Evolutionary conservation across 30 jellyfish, hydroid and myxozoan genomes (phyloP), one percentile per base, ranked within the genome.

Genomic region (Aurelia coerulea): DNA sequence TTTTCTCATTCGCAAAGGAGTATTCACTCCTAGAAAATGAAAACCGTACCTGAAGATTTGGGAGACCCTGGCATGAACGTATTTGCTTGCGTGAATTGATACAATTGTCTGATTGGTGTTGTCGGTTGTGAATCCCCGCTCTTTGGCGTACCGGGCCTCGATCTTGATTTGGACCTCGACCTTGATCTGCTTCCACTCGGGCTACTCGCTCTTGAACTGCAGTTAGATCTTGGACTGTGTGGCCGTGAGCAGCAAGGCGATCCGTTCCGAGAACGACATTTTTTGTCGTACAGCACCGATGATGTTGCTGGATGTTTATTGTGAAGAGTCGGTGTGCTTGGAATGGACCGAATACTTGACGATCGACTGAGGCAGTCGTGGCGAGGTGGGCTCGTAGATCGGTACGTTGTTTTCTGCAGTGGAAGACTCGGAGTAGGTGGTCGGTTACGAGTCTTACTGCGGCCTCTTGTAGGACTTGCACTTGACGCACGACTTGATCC

Each of bases 401-500:
- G 58, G 60, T 80, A 75, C 16, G 96, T 75, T 16, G 86, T 78
- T 52, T 79, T 79, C 67, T 62, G 78, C 62, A 75, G 62, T 4
- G 96, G 88, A 34, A 88, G 83, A 34, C 87, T 75, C 0, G 90
- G 87, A 3, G 96, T 75, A 14, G 90, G 85, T 3, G 89, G 92
- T 18, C 95, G 34, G 84, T 80, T 83, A 11, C 97, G 88, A 8
- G 87, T 71, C 58, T 78, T 71, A 35, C 87, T 75, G 32, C 98
- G 79, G 58, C 99, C 97, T 74, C 99, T 52, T 16, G 90, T 79
- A 4, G 99, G 99, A 62, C 97, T 83, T 71, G 76, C 42, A 50
- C 99, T 95, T 3, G 99, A 95, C 32, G 97, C 97, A 29, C 99
- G 75, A 67, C 99, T 95, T 31, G 99, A 90, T 31, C 88, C 96